Base-by-base conservation (phyloP, 2,888 invertebrate species). In the Stictocephala bisonia region DNA sequence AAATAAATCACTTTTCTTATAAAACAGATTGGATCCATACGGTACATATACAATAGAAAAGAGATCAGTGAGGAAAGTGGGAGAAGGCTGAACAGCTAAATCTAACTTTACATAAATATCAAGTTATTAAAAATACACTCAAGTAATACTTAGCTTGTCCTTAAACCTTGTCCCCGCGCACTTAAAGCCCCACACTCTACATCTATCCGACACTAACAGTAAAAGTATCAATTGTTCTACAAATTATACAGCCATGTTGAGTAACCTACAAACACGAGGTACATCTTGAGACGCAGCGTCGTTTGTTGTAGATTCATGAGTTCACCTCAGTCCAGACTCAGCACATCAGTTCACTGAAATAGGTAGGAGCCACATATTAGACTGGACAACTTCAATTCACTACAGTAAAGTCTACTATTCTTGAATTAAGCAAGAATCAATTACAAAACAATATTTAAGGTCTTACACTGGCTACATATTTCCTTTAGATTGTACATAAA, bases 1-100 rank as follows among this genome's bases (percentile, higher is more conserved):
- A 64, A 64, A 64, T 64, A 64, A 64, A 64, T 64, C 64, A 64
- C 64, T 64, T 64, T 64, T 64, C 64, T 40, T 64, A 64, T 64
- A 64, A 64, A 64, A 64, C 64, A 64, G 41, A 64, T 64, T 44
- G 44, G 15, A 26, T 27, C 7, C 24, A 44, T 64, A 64, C 64
- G 27, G 44, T 64, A 64, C 64, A 64, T 64, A 64, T 64, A 64
- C 64, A 64, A 64, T 64, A 64, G 64, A 64, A 44, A 64, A 64
- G 64, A 64, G 64, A 64, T 64, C 64, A 64, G 44, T 22, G 41
- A 41, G 64, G 27, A 44, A 26, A 26, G 64, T 2, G 26, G 44
- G 64, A 64, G 24, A 31, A 31, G 58, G 58, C 58, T 31, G 2
- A 29, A 58, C 56, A 60, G 31, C 18, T 60, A 60, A n/a, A 29